Conservation (phyloP, 2,797 vertebrate genomes). For the Furcifer pardalis region DNA sequence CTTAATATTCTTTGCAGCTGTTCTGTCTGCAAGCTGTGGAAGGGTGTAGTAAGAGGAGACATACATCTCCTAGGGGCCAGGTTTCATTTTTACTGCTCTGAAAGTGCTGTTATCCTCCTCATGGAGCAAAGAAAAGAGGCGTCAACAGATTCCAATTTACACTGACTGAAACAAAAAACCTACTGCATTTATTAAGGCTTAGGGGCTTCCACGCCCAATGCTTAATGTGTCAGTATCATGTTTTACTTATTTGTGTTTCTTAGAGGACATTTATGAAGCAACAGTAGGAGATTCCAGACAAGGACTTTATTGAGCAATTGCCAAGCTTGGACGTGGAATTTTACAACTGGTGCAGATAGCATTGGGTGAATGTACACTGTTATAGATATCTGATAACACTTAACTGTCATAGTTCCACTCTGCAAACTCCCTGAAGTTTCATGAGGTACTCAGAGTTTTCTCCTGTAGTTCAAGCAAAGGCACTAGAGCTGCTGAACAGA, state of each 20-base stretch:
- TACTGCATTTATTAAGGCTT: not conserved
- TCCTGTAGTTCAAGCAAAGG: no score
- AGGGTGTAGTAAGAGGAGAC: slow-evolving; percentile 24
- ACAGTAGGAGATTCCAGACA: not conserved
- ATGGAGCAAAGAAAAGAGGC: not conserved
- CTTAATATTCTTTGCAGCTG: slow-evolving; percentile 42
- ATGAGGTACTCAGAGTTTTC: no score
- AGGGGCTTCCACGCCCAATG: not conserved
- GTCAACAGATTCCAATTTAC: not conserved
- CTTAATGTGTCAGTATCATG: not conserved
- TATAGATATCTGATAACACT: no score
- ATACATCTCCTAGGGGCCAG: not conserved
- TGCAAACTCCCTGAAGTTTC: no score
- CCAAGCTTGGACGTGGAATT: not conserved
- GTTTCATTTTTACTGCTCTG: slow-evolving; percentile 16
- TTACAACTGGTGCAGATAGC: not conserved
- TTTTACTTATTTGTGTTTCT: not conserved
- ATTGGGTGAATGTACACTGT: no score
- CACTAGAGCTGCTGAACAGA: no score
- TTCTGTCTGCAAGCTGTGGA: slow-evolving; percentile 36
- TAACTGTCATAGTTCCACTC: no score
- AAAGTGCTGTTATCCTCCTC: not conserved
- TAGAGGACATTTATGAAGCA: not conserved
- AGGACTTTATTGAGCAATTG: not conserved
- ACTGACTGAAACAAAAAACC: not conserved